Evolutionary conservation across 1,140 invertebrate species (phyloP).

Genomic region (Zaprionus gabonicus): DNA sequence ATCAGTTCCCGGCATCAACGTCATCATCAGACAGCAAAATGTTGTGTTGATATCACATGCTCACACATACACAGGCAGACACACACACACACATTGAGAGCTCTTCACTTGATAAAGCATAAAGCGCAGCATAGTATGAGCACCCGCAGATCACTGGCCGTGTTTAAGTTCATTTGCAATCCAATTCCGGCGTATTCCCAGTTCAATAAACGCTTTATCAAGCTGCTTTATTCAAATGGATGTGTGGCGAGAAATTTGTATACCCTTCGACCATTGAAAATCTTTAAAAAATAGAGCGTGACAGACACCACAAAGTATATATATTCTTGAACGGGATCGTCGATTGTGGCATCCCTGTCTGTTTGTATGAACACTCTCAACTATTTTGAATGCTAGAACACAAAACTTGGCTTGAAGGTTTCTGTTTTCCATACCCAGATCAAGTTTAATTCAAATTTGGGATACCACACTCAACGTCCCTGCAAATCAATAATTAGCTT

Average conservation of each 20-base stretch:
- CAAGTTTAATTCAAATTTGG: too few species aligned
- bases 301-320: too few species aligned
- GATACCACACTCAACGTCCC: too few species aligned
- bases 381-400: too few species aligned
- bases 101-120: conserved; percentile 23
- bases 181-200: conserved; percentile 7
- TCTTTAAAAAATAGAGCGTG: too few species aligned
- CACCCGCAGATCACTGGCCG: neutral
- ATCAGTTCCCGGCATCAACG: conserved; percentile 8
- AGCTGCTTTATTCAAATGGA: conserved; percentile 23
- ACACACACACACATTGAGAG: neutral
- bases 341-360: too few species aligned
- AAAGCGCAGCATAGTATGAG: conserved; percentile 15
- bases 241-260: neutral
- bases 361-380: too few species aligned
- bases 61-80: conserved; percentile 4
- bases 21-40: conserved; percentile 22
- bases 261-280: too few species aligned
- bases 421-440: too few species aligned
- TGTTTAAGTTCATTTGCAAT: conserved; percentile 11
- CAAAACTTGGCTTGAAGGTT: too few species aligned
- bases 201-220: conserved; percentile 55
- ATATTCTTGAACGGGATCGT: too few species aligned
- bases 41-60: conserved; percentile 33
- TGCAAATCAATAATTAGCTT: too few species aligned